Conservation (phyloP, 1,140 invertebrate genomes). For the Palaemon carinicauda region DNA sequence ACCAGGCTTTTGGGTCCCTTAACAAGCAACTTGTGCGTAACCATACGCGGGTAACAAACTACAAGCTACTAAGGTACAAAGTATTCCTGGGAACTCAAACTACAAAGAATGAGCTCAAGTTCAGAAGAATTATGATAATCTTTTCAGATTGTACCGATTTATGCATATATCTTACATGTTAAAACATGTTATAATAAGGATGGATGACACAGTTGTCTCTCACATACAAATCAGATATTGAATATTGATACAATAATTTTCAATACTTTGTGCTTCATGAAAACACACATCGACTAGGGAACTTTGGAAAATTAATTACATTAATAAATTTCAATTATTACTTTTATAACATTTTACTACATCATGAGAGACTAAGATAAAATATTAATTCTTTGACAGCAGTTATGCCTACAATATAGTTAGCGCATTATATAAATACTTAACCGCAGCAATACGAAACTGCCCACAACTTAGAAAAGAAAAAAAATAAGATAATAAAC, state of each 20-base stretch:
- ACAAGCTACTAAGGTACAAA: slow-evolving; percentile 50
- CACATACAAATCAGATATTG: slow-evolving; percentile 6
- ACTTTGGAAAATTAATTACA: slow-evolving; percentile 34
- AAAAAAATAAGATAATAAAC: slow-evolving; percentile 11
- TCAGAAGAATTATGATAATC: slow-evolving; percentile 5
- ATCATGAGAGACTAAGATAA: slow-evolving; percentile 35
- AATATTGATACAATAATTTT: slow-evolving; percentile 9
- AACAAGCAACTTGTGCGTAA: slow-evolving; percentile 41
- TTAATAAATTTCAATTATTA: slow-evolving; percentile 3
- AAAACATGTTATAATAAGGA: slow-evolving; percentile 36
- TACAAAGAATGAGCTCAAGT: slow-evolving; percentile 3
- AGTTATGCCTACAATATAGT: slow-evolving; percentile 44
- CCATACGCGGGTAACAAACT: slow-evolving; percentile 37
- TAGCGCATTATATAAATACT: slow-evolving; percentile 2
- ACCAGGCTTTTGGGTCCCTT: slow-evolving; percentile 2
- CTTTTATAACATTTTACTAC: not conserved
- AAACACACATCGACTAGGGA: slow-evolving; percentile 36
- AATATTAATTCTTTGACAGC: slow-evolving; percentile 14
- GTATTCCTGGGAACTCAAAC: slow-evolving; percentile 18
- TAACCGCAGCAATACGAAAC: not conserved
- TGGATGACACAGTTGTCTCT: slow-evolving; percentile 36
- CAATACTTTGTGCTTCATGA: slow-evolving; percentile 43
- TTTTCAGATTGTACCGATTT: not conserved
- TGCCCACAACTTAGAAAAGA: not conserved
- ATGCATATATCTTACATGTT: slow-evolving; percentile 33